Conservation (phyloP, 1,140 invertebrate genomes). For the Dolichoris vasculosae region DNA sequence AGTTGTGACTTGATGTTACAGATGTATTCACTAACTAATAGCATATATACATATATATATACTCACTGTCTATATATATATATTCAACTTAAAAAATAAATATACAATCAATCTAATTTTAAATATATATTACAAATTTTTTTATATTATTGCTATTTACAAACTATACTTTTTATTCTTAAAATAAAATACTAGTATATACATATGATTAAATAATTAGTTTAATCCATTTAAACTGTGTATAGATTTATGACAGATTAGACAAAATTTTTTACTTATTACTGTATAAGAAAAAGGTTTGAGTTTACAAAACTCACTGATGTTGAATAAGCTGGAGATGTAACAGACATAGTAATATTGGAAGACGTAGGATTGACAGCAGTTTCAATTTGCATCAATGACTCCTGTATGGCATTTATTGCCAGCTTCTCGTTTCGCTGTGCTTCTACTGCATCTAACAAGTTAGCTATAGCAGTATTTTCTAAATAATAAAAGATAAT, state of each 20-base stretch:
- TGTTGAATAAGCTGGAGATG: slow-evolving; percentile 80
- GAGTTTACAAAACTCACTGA: slow-evolving; percentile 74
- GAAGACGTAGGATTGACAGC: slow-evolving; percentile 80
- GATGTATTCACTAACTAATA: slow-evolving; percentile 68
- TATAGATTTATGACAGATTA: neutral
- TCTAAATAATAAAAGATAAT: slow-evolving; percentile 55
- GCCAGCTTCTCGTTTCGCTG: slow-evolving; percentile 84
- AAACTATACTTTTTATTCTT: too few species aligned
- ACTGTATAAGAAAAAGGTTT: slow-evolving; percentile 6
- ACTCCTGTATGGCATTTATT: slow-evolving; percentile 92
- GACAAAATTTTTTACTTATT: neutral
- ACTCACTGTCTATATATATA: too few species aligned
- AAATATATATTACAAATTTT: too few species aligned
- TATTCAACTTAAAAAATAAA: too few species aligned
- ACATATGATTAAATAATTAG: neutral
- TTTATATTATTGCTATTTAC: too few species aligned
- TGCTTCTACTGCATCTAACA: slow-evolving; percentile 73
- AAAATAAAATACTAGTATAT: too few species aligned
- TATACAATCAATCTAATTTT: too few species aligned
- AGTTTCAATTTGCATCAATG: slow-evolving; percentile 89
- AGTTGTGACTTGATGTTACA: slow-evolving; percentile 71
- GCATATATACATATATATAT: neutral
- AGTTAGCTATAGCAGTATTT: slow-evolving; percentile 67
- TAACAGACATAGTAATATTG: slow-evolving; percentile 76
- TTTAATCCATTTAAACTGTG: neutral